Conservation (phyloP, 2,113 vertebrate genomes). For the Rhipidura dahli region DNA sequence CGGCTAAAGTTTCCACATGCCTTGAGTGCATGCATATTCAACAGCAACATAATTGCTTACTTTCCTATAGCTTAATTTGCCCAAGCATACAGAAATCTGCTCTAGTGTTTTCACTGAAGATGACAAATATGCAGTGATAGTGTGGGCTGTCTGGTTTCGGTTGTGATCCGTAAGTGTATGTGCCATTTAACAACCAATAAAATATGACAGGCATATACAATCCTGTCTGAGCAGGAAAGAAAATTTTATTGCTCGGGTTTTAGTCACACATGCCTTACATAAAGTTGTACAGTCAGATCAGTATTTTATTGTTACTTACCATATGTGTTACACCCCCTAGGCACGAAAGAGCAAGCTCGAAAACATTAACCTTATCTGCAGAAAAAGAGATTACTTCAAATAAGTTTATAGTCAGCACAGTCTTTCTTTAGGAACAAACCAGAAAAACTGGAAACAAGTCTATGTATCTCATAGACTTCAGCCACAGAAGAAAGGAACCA, state of each 20-base stretch:
- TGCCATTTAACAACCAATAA: constrained; percentile 47
- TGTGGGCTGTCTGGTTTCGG: background rate
- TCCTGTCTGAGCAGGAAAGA: constrained; percentile 48
- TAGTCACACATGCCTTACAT: constrained; percentile 55
- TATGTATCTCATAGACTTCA: background rate
- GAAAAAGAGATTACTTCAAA: background rate
- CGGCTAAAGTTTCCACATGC: background rate
- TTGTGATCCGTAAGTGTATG: background rate
- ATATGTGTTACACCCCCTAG: constrained; percentile 10
- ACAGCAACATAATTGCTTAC: background rate
- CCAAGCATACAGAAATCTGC: background rate
- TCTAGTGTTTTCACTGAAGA: background rate
- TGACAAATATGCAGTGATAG: background rate
- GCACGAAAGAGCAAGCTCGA: background rate
- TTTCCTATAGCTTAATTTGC: background rate
- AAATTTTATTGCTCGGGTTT: constrained; percentile 55
- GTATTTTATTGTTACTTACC: constrained; percentile 51
- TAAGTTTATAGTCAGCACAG: background rate
- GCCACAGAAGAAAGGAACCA: background rate
- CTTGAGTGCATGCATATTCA: background rate
- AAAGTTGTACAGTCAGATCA: constrained; percentile 56
- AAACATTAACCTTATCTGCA: constrained; percentile 1
- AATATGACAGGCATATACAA: constrained; percentile 47
- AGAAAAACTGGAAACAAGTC: background rate
- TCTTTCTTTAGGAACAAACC: background rate